phyloP scores from a whole-genome alignment of 2,113 vertebrate genomes.

The Emydocephalus ijimae region DNA sequence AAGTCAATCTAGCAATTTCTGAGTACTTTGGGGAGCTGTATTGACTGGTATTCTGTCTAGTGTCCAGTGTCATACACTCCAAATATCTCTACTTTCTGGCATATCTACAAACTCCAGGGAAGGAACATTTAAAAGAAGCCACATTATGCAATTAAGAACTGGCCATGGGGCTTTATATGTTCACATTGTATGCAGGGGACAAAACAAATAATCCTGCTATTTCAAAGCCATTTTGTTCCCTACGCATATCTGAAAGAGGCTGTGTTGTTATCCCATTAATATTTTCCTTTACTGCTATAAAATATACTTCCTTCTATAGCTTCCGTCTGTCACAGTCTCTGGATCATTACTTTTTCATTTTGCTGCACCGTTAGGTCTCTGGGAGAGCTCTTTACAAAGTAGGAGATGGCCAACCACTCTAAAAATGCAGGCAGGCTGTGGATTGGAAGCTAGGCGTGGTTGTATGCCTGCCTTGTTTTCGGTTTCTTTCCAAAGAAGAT shows the following conservation, averaged over 20 bases:
- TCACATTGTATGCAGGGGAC: not conserved
- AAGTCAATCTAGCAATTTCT: not conserved
- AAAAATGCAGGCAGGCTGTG: constrained; percentile 24
- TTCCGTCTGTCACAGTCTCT: constrained; percentile 9
- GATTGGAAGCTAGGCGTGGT: constrained; percentile 26
- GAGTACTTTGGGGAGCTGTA: not conserved
- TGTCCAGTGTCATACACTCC: not conserved
- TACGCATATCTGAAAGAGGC: not conserved
- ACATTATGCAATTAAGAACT: not conserved
- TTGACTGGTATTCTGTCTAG: not conserved
- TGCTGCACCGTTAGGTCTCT: not conserved
- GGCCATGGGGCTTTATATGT: not conserved
- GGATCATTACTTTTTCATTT: not conserved
- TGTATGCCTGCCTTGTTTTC: constrained; percentile 18
- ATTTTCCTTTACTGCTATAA: not conserved
- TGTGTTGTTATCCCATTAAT: not conserved
- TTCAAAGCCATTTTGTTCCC: not conserved
- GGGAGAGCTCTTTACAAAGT: not conserved
- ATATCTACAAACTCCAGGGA: not conserved
- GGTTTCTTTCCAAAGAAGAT: constrained; percentile 59
- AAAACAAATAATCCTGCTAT: not conserved
- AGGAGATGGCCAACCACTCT: not conserved
- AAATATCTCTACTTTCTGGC: not conserved
- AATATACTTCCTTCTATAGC: not conserved
- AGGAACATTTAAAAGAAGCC: not conserved